phyloP scores from a whole-genome alignment of 1,140 invertebrate species.

The Orchesella cincta region DNA sequence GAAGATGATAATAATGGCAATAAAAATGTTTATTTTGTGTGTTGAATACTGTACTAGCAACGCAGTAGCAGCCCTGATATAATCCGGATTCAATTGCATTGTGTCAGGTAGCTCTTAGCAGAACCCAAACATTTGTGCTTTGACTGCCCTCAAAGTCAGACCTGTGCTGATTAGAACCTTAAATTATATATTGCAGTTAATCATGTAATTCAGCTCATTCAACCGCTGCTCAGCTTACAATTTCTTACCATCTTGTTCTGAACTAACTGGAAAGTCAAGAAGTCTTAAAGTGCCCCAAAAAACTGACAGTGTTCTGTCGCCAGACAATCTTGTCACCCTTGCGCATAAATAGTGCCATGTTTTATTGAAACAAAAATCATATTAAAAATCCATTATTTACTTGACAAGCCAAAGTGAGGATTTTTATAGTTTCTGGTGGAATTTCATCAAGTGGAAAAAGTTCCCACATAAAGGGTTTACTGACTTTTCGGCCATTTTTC shows the following conservation, averaged over 20 bases:
- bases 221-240: neutral
- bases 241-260: neutral
- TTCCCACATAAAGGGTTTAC: neutral
- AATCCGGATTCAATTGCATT: constrained; percentile 19
- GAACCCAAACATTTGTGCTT: neutral
- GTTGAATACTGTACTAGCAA: neutral
- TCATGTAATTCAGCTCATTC: neutral
- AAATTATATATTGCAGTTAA: too few relatives aligned
- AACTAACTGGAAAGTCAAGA: neutral
- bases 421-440: neutral
- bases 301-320: too few relatives aligned
- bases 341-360: neutral
- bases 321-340: too few relatives aligned
- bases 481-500: neutral
- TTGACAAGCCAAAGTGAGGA: neutral
- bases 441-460: constrained; percentile 8
- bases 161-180: neutral
- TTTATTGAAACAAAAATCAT: neutral
- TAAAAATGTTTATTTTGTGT: constrained; percentile 5
- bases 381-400: neutral
- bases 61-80: constrained; percentile 20
- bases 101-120: constrained; percentile 1
- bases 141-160: neutral
- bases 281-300: constrained; percentile 6
- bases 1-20: neutral